These are phyloP conservation scores for Nothocercus nigrocapillus DNA, from an alignment of 2,113 vertebrate genomes.

Conservation along the genomic window DNA sequence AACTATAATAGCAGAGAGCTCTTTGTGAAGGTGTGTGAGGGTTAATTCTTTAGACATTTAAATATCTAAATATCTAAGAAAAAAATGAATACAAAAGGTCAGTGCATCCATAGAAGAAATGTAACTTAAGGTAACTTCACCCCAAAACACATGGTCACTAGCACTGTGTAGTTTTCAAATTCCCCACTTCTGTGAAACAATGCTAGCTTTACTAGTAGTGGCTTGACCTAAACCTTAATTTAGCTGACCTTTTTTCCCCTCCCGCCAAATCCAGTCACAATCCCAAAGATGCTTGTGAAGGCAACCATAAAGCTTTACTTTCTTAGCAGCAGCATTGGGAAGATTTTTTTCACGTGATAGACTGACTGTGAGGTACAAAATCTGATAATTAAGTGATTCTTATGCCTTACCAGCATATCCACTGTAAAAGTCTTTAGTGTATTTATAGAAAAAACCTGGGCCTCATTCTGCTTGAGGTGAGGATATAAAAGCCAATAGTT, in stretches of 20 bases:
- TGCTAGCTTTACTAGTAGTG: not conserved
- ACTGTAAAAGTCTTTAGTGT: not conserved
- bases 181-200: not conserved
- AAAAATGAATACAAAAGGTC: not conserved
- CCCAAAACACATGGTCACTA: too few relatives aligned
- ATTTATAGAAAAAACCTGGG: not conserved
- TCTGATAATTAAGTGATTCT: not conserved
- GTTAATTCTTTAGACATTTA: too few relatives aligned
- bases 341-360: not conserved
- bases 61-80: too few relatives aligned
- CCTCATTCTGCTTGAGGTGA: not conserved
- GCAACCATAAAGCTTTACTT: not conserved
- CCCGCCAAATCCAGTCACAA: not conserved
- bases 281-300: not conserved
- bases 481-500: not conserved
- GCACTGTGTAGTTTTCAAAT: not conserved
- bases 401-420: not conserved
- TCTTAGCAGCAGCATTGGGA: not conserved
- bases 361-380: not conserved
- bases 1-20: not conserved
- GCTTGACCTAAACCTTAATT: not conserved
- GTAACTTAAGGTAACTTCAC: not conserved
- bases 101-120: too few relatives aligned
- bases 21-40: not conserved
- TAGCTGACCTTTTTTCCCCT: not conserved